Evolutionary conservation across 2,888 invertebrate genomes (phyloP), one percentile per base, ranked within the genome.

Genomic region (Melanophora roralis): DNA sequence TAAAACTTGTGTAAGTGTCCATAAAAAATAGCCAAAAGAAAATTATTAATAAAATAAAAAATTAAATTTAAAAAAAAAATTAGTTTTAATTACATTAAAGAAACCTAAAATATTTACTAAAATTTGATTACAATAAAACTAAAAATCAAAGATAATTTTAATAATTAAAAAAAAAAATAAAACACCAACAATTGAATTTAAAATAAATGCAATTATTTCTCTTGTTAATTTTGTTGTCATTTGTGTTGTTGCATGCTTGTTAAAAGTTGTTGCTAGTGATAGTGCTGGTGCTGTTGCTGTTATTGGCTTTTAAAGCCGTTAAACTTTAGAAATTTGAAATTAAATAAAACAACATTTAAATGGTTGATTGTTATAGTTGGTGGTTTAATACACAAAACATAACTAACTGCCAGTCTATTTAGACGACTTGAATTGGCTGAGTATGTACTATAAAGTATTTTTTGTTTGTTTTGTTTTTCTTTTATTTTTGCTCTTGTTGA

Each of bases 291-390:
- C 40, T 16, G 57, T 12, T 49, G 7, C 47, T n/a, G n/a, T n/a
- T n/a, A n/a, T n/a, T n/a, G n/a, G n/a, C n/a, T n/a, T 43, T 38
- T 21, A 72, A 65, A 72, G 67, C 71, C 80, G 76, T 80, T 80
- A 72, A 80, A 80, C 79, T 76, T 68, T 72, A 68, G 72, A 72
- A 60, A 80, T 75, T 79, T 55, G n/a, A 67, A 80, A 72, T 45
- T 45, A 43, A 68, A 69, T 21, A 62, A 59, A 71, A 19, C 74
- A 75, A 79, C 53, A 55, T 75, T 75, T 68, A 75, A 75, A 27
- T 68, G 75, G 62, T 69, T 32, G 62, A 27, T 57, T 62, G 47
- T 32, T 60, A 19, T 64, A 21, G 9, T 40, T 55, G 43, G 12
- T 47, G 62, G 27, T 27, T 27, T 5, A 6, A 27, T 27, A 27